These are phyloP conservation scores for Planococcus citri DNA, from an alignment of 1,140 invertebrate species.

Conservation along the genomic window DNA sequence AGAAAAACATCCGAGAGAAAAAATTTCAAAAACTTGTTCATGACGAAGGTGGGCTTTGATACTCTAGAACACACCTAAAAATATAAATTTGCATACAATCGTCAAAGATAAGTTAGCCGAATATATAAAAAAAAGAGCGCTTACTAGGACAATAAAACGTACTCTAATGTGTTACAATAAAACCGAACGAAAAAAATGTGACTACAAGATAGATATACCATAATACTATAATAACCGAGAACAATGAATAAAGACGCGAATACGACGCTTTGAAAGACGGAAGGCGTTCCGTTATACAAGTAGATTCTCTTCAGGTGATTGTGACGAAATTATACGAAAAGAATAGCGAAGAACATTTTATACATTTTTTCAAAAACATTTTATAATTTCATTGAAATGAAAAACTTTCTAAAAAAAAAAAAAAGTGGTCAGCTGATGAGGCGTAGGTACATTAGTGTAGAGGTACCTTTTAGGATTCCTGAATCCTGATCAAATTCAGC, in stretches of 20 bases:
- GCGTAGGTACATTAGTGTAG: too few relatives aligned
- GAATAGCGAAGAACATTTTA: too few relatives aligned
- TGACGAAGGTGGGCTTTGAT: neutral
- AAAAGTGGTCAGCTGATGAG: too few relatives aligned
- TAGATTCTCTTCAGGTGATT: neutral
- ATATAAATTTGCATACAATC: conserved; percentile 15
- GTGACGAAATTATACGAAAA: neutral
- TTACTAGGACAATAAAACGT: conserved; percentile 11
- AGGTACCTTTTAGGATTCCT: too few relatives aligned
- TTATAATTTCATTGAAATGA: too few relatives aligned
- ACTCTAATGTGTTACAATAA: conserved; percentile 15
- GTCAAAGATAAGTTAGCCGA: conserved; percentile 6
- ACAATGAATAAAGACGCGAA: conserved; percentile 10
- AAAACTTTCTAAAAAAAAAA: too few relatives aligned
- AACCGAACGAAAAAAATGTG: conserved; percentile 3
- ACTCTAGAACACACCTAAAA: conserved; percentile 8
- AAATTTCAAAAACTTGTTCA: neutral
- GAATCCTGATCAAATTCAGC: too few relatives aligned
- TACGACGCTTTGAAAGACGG: neutral
- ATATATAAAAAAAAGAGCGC: conserved; percentile 16
- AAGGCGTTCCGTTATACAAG: conserved; percentile 5
- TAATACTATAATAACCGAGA: conserved; percentile 12
- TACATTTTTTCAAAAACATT: too few relatives aligned
- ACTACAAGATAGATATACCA: conserved; percentile 10
- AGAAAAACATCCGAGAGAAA: neutral